These are phyloP conservation scores for Cantharis flavilabris DNA, from an alignment of 2,888 invertebrate genomes.

Conservation along the genomic window DNA sequence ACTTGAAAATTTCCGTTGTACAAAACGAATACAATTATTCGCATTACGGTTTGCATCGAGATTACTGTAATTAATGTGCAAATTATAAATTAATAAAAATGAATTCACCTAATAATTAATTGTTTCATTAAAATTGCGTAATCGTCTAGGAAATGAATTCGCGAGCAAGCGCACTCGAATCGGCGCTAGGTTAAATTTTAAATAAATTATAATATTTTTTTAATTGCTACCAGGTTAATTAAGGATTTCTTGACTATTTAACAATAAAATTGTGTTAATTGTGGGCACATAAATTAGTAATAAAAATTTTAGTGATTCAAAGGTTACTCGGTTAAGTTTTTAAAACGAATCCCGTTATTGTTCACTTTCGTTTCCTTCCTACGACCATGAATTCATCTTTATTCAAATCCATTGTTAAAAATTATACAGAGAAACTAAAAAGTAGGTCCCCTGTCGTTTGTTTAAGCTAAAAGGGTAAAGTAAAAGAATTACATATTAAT, in stretches of 20 bases:
- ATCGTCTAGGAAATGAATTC: neutral
- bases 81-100: neutral
- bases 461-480: neutral
- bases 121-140: neutral
- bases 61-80: neutral
- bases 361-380: slow-evolving; percentile 12
- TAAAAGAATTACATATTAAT: neutral
- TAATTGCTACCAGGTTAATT: neutral
- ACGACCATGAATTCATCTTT: neutral
- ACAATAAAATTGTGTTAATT: neutral
- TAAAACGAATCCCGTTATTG: slow-evolving; percentile 8
- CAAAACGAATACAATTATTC: neutral
- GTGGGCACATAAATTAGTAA: neutral
- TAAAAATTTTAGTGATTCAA: neutral
- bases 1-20: neutral
- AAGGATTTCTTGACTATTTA: neutral
- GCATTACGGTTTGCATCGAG: neutral
- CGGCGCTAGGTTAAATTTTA: neutral
- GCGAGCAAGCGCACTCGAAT: neutral
- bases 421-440: neutral
- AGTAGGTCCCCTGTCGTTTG: neutral
- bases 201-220: neutral
- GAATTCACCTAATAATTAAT: neutral
- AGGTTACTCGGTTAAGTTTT: neutral
- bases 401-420: neutral